Evolutionary conservation across 2,888 invertebrate genomes (phyloP).

Genomic region (Synanthedon tipuliformis): DNA sequence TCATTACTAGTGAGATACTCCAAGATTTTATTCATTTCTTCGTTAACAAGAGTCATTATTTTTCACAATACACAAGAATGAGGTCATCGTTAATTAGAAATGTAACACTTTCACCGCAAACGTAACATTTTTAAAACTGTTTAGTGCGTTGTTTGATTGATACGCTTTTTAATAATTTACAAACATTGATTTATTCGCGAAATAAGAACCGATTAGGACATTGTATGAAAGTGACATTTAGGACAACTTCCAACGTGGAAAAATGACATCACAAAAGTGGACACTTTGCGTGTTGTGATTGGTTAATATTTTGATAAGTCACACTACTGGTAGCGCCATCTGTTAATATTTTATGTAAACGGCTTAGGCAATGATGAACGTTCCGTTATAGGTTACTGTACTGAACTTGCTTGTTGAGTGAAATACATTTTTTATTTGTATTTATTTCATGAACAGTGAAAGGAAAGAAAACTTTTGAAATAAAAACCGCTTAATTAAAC

Average conservation of each 20-base stretch:
- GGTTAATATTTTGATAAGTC: slow-evolving; percentile 38
- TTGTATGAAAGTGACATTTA: slow-evolving; percentile 45
- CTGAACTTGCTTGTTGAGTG: background rate
- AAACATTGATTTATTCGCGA: slow-evolving; percentile 9
- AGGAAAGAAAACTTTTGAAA: too few relatives aligned
- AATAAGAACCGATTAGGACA: slow-evolving; percentile 3
- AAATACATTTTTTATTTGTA: slow-evolving; percentile 9
- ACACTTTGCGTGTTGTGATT: slow-evolving; percentile 55
- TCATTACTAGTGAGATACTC: slow-evolving; percentile 51
- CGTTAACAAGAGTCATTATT: slow-evolving; percentile 45
- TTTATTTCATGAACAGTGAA: background rate
- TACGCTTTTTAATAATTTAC: slow-evolving; percentile 3
- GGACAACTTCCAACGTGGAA: slow-evolving; percentile 75
- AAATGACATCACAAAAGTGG: slow-evolving; percentile 70
- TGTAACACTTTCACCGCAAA: background rate
- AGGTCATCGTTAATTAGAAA: slow-evolving; percentile 7
- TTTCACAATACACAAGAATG: slow-evolving; percentile 19
- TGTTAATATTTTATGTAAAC: slow-evolving; percentile 10
- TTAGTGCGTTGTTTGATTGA: background rate
- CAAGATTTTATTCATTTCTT: slow-evolving; percentile 53
- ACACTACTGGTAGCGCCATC: slow-evolving; percentile 35
- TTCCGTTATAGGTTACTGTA: background rate
- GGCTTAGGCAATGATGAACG: background rate
- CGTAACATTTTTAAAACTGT: background rate
- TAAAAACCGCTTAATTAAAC: too few relatives aligned